These are phyloP conservation scores for Vombatus ursinus DNA, from an alignment of 2,113 vertebrate species.

Conservation along the genomic window DNA sequence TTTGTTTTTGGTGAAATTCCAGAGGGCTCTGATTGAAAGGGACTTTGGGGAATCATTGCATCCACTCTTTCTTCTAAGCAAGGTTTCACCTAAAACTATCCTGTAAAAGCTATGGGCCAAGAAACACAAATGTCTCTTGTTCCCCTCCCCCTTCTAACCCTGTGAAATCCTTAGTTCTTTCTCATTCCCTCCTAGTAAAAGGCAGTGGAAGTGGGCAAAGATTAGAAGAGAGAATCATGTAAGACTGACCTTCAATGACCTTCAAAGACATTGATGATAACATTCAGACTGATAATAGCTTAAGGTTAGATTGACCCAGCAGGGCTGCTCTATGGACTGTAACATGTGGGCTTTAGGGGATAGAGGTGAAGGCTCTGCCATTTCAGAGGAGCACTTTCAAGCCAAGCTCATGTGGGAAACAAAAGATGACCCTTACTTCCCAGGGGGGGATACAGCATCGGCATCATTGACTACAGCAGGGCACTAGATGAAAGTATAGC, in stretches of 20 bases:
- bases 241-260: background rate
- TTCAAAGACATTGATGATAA: background rate
- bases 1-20: constrained; percentile 8
- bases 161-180: background rate
- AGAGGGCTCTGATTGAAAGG: constrained; percentile 2
- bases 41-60: background rate
- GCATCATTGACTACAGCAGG: too few species aligned
- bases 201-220: background rate
- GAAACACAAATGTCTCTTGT: background rate
- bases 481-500: too few species aligned
- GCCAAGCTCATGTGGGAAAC: too few species aligned
- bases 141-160: background rate
- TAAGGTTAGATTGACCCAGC: background rate
- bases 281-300: background rate
- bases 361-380: background rate
- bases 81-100: background rate
- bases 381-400: background rate
- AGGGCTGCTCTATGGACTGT: background rate
- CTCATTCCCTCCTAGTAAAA: background rate
- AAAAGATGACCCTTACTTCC: too few species aligned
- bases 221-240: background rate
- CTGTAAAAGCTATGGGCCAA: background rate
- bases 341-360: background rate
- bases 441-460: too few species aligned
- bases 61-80: background rate